Percentiles rank a stretch among this genome's conserved stretches.
These are phyloP conservation scores for Nixonia krombeini DNA, from an alignment of 1,140 invertebrate species.

Conservation along the genomic window DNA sequence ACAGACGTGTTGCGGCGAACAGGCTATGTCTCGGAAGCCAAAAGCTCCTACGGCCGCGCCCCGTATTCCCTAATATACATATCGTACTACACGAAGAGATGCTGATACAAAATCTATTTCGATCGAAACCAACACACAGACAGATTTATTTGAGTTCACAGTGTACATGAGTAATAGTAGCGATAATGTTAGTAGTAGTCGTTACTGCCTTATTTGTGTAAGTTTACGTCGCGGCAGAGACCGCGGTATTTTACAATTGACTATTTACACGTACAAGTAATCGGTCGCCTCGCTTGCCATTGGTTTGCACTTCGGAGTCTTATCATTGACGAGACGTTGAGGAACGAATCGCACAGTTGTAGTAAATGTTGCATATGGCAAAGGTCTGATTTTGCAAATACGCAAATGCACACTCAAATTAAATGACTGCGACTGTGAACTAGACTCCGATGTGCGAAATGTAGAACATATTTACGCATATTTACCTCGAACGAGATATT, in stretches of 20 bases:
- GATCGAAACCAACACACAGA: constrained; percentile 64
- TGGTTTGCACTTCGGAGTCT: background rate
- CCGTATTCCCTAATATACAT: constrained; percentile 32
- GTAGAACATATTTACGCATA: too few relatives aligned
- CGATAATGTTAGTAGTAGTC: constrained; percentile 11
- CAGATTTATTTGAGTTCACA: constrained; percentile 59
- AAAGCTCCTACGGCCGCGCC: constrained; percentile 22
- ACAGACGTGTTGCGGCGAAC: background rate
- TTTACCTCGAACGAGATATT: too few relatives aligned
- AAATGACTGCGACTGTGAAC: too few relatives aligned
- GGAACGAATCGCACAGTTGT: too few relatives aligned
- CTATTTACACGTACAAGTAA: constrained; percentile 42
- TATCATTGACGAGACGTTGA: too few relatives aligned
- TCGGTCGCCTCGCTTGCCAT: background rate
- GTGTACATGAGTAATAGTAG: constrained; percentile 23
- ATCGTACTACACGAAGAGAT: constrained; percentile 55
- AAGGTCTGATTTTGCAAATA: too few relatives aligned
- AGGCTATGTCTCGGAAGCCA: constrained; percentile 16
- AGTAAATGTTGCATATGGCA: too few relatives aligned
- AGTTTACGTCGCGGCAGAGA: constrained; percentile 46
- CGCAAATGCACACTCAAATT: too few relatives aligned
- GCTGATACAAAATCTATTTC: constrained; percentile 66
- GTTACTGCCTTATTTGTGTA: constrained; percentile 29
- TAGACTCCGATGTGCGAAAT: too few relatives aligned
- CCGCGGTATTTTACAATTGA: constrained; percentile 42